Conservation (phyloP, 2,888 invertebrate genomes). For the Saturnia japonica region DNA sequence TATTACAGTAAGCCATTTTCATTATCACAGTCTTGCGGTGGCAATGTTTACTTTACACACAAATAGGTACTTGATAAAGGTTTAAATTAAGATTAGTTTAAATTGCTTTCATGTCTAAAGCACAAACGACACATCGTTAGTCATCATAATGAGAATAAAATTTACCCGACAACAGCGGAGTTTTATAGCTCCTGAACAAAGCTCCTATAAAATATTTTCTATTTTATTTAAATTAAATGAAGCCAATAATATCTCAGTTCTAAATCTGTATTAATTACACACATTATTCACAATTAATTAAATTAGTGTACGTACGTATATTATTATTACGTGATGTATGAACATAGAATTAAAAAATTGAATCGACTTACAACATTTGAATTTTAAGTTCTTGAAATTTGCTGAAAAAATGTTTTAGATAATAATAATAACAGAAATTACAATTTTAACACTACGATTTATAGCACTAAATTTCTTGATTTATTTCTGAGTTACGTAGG, state of each 20-base stretch:
- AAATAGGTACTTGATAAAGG: not conserved
- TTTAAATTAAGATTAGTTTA: not conserved
- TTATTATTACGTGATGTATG: not conserved
- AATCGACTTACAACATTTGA: slow-evolving; percentile 12
- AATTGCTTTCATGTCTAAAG: not conserved
- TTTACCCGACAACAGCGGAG: not conserved
- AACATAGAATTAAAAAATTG: not conserved
- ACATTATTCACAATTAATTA: not conserved
- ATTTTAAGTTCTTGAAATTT: slow-evolving; percentile 9
- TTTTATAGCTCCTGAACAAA: not conserved
- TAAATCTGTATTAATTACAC: no score
- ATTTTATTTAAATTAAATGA: not conserved
- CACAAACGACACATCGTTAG: slow-evolving; percentile 10
- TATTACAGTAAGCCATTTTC: slow-evolving; percentile 1
- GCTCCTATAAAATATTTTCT: not conserved
- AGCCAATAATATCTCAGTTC: not conserved
- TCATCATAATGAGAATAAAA: slow-evolving; percentile 6
- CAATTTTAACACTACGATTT: not conserved
- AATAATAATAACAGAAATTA: not conserved
- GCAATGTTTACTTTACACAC: slow-evolving; percentile 3
- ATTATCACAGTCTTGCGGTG: not conserved
- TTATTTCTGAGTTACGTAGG: not conserved
- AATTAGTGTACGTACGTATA: not conserved
- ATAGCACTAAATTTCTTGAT: not conserved
- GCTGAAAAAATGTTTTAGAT: not conserved